Evolutionary conservation across 2,888 invertebrate species (phyloP), one percentile per base, ranked within the genome.

Genomic region (Apomyelois bistriatella): DNA sequence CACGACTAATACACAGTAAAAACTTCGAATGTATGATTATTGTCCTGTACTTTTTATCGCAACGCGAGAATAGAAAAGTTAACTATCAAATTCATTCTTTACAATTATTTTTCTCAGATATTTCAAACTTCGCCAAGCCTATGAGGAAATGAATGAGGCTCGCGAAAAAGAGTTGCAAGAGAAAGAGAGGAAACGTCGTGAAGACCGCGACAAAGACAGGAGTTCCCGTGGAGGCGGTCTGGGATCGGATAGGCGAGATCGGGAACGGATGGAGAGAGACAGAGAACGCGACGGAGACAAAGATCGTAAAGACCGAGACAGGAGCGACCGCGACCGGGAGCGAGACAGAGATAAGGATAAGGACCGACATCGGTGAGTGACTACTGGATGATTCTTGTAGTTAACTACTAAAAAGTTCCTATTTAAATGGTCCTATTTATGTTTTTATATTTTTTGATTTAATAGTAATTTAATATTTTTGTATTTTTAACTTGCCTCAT

Each of bases 81-180:
- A 22, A 22, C 2, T 22, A 3, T 22, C 5, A 22, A 2, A 22
- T 22, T 7, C 32, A 7, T 32, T 7, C 9, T 32, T 32, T 32
- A 32, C 32, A 7, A 32, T 8, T 32, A 6, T 32, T 3, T 32
- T 32, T 58, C 67, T 17, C 63, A 92, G 92, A 1, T 94, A 94
- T 66, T 94, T 93, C 54, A 93, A 93, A 70, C 80, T 94, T 53
- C 93, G 94, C 52, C 92, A 93, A 72, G 94, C 94, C 0, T 93
- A 93, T 15, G 93, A 94, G 51, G 94, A 94, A 74, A 92, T 94
- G 82, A 91, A 92, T 40, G 87, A 91, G 40, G 85, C 91, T 7
- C 90, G 93, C 0, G 92, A 93, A 60, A 91, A 91, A 54, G 92
- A 93, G 48, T 91, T 92, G 46, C 93, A 94, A 60, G 91, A 91